Evolutionary conservation across 2,797 vertebrate species (phyloP).

Genomic region (Eleutherodactylus coqui): DNA sequence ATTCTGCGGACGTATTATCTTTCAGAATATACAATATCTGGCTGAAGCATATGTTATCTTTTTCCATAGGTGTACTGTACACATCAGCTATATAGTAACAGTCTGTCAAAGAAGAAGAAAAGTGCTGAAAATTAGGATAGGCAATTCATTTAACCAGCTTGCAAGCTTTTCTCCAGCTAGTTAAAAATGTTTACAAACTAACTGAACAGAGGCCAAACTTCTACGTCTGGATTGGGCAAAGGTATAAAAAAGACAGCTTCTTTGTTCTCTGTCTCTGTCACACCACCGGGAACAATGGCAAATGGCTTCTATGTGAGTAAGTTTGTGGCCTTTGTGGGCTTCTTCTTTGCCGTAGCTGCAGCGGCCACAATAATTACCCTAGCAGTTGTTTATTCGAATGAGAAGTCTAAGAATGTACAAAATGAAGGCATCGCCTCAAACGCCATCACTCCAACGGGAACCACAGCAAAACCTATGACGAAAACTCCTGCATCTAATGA

Average conservation of each 20-base stretch:
- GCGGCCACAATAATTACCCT: slow-evolving; percentile 84
- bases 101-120: neutral
- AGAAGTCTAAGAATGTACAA: slow-evolving; percentile 73
- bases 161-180: slow-evolving; percentile 61
- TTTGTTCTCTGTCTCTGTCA: neutral
- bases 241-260: slow-evolving; percentile 68
- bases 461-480: neutral
- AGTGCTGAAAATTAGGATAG: slow-evolving; percentile 36
- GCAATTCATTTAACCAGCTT: neutral
- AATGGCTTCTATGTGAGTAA: slow-evolving; percentile 89
- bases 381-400: slow-evolving; percentile 85
- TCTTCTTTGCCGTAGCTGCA: slow-evolving; percentile 75
- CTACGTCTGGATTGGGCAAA: neutral
- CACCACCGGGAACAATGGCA: slow-evolving; percentile 77
- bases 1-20: neutral
- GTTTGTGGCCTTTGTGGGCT: slow-evolving; percentile 74
- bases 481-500: slow-evolving; percentile 57
- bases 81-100: slow-evolving; percentile 3
- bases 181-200: slow-evolving; percentile 78
- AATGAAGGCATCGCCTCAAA: slow-evolving; percentile 19
- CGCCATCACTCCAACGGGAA: neutral
- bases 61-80: slow-evolving; percentile 15
- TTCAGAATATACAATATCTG: neutral
- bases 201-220: slow-evolving; percentile 48
- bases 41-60: neutral